Evolutionary conservation across 92 coral and sea anemone genomes (phyloP), one percentile per base, ranked within the genome.

Genomic region (Parazoanthus swiftii): DNA sequence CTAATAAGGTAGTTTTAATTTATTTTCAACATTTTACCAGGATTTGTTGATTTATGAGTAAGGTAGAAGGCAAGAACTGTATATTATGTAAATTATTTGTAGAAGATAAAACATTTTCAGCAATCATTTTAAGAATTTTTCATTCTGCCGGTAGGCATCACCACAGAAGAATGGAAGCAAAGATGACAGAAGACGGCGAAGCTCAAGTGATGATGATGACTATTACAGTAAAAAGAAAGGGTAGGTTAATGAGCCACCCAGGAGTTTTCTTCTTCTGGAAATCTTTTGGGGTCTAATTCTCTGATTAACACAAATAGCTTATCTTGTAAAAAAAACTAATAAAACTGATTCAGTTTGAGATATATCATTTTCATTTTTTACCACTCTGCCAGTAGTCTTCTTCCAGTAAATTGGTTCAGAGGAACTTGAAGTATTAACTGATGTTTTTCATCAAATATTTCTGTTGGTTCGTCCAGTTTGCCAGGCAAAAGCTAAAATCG

Each of bases 131-230:
- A 43, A 5, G 18, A 5, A 48, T 46, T 91, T 66, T 91, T 20
- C 51, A 39, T 91, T 90, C 54, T 89, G 44, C 43, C 14, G 36
- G 11, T 54, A 95, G 98, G 86, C 94, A 39, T 90, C 94, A 26
- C 86, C 95, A 23, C 94, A 93, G 86, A 91, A 93, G 43, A 95
- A 89, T 86, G 95, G 95, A n/a, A 92, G 88, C 89, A 95, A 92
- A 87, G 91, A 91, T 18, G 95, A 94, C 1, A 89, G 92, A 76
- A 89, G 93, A 76, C 85, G 89, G 25, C 93, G 89, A 44, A 92
- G 94, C 59, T 90, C 87, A 85, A 96, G 98, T 83, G 88, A 95
- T 67, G 98, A 89, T 26, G 98, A 95, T 78, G 95, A 91, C 21
- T 94, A 93, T 26, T 75, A 85, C 85, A 95, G 93, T 38, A 93